A percentile compares a stretch with the other conserved stretches of the same genome.
phyloP scores from a whole-genome alignment of 2,113 vertebrate species.

The Podarcis cretensis region DNA sequence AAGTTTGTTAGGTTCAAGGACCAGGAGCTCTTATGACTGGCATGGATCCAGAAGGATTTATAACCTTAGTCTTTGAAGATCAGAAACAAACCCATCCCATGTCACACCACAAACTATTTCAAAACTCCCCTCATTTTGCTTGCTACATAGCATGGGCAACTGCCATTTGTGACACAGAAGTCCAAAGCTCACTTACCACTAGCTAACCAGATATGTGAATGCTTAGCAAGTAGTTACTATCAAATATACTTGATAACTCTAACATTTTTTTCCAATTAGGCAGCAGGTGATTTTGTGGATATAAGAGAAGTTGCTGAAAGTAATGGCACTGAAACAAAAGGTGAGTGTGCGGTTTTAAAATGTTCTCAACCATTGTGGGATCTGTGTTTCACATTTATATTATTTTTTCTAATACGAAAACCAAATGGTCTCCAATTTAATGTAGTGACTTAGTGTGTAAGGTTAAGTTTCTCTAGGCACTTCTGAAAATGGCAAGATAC shows the following conservation, averaged over 20 bases:
- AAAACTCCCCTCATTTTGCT: not conserved
- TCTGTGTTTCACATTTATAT: not conserved
- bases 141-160: not conserved
- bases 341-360: slow-evolving; percentile 59
- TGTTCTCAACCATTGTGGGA: not conserved
- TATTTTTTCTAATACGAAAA: not conserved
- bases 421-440: not conserved
- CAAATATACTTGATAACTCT: slow-evolving; percentile 22
- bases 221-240: not conserved
- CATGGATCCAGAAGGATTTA: not conserved
- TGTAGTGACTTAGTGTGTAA: not conserved
- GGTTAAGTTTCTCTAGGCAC: not conserved
- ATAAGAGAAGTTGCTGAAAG: slow-evolving; percentile 89
- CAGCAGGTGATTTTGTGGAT: slow-evolving; percentile 86
- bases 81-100: not conserved
- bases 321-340: slow-evolving; percentile 80
- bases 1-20: slow-evolving; percentile 15
- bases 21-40: not conserved
- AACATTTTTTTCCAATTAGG: slow-evolving; percentile 72
- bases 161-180: not conserved
- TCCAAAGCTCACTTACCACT: not conserved
- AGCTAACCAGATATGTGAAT: not conserved
- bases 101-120: not conserved
- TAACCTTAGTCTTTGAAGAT: slow-evolving; percentile 13
- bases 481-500: not conserved